Base-by-base conservation (phyloP, 2,797 vertebrate species). In the Sebastolobus altivelis region DNA sequence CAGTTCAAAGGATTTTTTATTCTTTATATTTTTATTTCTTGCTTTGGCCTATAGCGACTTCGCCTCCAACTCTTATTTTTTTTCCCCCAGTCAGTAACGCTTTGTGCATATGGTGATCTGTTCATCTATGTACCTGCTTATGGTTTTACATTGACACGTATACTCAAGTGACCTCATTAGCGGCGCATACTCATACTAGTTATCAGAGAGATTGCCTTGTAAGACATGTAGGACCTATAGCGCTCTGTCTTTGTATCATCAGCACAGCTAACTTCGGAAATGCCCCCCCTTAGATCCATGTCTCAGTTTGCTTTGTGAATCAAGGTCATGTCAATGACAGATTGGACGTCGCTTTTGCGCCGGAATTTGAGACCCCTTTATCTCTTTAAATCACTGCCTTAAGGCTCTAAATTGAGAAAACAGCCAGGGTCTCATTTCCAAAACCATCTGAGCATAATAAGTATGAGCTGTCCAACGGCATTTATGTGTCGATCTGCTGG, bases 361-460 rank as follows among this genome's bases (percentile, higher is more conserved):
- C 83, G 87, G 91, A 92, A 89, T 95, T 93, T 91, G 25, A 93
- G 87, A 12, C 84, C 86, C 86, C 90, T 93, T 95, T 94, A 94
- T 94, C 92, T 94, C 80, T 92, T 90, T 91, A 96, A 96, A 95
- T 95, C 93, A 79, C 92, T 86, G 93, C 94, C 94, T 94, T 93
- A 95, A 93, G 93, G 92, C 92, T 93, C 84, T 81, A 95, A 95
- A 95, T 95, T 94, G 93, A 93, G 91, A 93, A 96, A 95, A 94
- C 94, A 95, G 94, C 90, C 75, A 87, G 93, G 88, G 94, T 94
- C 94, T 95, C 92, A 94, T 95, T 95, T 94, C 91, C 88, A 93
- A 94, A 96, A 94, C 94, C 93, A 94, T 95, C 91, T 95, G 89
- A 94, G 93, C 91, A 95, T 96, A 95, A 95, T 95, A 95, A 94